Base-by-base conservation (phyloP, 2,797 vertebrate species). In the Malacoctenus gilli region DNA sequence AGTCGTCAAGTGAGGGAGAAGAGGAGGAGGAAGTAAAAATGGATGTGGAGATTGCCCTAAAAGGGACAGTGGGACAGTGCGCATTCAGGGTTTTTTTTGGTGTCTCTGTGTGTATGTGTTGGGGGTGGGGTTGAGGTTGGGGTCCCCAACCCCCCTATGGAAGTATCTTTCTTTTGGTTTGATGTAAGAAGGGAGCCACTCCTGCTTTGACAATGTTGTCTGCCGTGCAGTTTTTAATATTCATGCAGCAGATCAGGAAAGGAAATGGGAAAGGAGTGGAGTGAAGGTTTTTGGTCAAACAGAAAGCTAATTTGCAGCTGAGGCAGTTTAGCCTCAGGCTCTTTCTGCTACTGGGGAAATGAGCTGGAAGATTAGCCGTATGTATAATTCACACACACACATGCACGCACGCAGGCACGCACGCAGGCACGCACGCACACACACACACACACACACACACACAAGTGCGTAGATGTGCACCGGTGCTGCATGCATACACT, bases 221-320 rank as follows among this genome's bases (percentile, higher is more conserved):
- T 52, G 79, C 78, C 56, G 54, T 66, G 76, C 78, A 66, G 74
- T 82, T 86, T 87, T 86, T 84, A 89, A 86, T 90, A 89, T 91
- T 90, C 86, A 88, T 90, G 75, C 70, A 59, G 75, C 70, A 73
- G 76, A 85, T 84, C 64, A 49, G 77, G 64, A 82, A 51, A 63
- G 73, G 75, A 72, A 70, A 72, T 68, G 59, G 65, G 73, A 77
- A 77, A 72, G 36, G 64, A 81, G 80, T 50, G 67, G 68, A 73
- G 77, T 80, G 77, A 67, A 84, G 72, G 54, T 78, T 86, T 88
- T 83, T 88, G 87, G 89, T 89, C 86, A 90, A 89, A 89, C 88
- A 89, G 86, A 87, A 88, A 90, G 85, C 86, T 87, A 83, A 90
- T 90, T 90, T 90, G 86, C 59, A 68, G 75, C 80, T 83, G 72